A percentile compares a stretch with the other conserved stretches of the same genome.
phyloP scores from a whole-genome alignment of 23 tunicate genomes.

The Ciona savignyi region DNA sequence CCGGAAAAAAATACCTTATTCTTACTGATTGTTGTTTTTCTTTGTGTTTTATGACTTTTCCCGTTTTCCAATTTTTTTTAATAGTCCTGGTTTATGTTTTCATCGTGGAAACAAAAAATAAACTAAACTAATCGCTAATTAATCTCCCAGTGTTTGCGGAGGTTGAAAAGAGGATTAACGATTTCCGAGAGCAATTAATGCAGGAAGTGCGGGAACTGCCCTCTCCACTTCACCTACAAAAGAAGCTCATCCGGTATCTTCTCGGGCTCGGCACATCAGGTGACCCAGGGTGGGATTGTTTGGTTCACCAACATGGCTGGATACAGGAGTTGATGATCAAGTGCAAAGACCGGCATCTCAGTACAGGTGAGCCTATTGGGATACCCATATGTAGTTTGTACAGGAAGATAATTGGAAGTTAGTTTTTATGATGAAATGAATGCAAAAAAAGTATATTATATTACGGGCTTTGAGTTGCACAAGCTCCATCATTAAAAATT shows the following conservation, averaged over 20 bases:
- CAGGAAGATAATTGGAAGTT: too few species aligned
- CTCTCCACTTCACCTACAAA: slow-evolving; percentile 55
- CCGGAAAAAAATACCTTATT: too few species aligned
- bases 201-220: slow-evolving; percentile 67
- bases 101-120: too few species aligned
- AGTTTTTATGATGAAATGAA: too few species aligned
- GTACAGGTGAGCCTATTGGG: slow-evolving; percentile 19
- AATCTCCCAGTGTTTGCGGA: slow-evolving; percentile 42
- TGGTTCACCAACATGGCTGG: slow-evolving; percentile 77
- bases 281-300: slow-evolving; percentile 95
- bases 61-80: too few species aligned
- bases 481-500: too few species aligned
- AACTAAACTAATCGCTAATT: too few species aligned
- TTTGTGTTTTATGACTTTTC: neutral
- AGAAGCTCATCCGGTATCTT: slow-evolving; percentile 76
- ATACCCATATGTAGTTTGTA: too few species aligned
- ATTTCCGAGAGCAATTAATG: slow-evolving; percentile 55
- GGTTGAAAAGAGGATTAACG: slow-evolving; percentile 52
- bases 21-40: too few species aligned
- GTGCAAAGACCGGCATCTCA: slow-evolving; percentile 60
- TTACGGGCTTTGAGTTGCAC: too few species aligned
- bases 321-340: slow-evolving; percentile 51
- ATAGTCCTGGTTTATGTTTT: too few species aligned
- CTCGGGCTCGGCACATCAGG: slow-evolving; percentile 53
- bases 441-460: too few species aligned